phyloP scores from a whole-genome alignment of 2,797 vertebrate species.

The Heteromormyrus szaboi region DNA sequence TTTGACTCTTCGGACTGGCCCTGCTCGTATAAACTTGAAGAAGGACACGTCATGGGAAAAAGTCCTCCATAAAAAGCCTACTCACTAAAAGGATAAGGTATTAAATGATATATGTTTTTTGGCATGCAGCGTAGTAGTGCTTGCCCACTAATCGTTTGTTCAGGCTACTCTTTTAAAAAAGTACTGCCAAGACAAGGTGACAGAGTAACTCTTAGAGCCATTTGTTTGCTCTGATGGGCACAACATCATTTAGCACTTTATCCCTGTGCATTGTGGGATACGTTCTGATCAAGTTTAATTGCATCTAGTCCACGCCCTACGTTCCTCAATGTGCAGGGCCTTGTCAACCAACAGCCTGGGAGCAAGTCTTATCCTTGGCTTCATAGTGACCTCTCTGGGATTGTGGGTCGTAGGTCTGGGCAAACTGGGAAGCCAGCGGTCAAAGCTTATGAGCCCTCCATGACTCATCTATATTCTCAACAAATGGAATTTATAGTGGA shows the following conservation, averaged over 20 bases:
- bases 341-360: neutral
- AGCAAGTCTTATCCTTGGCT: neutral
- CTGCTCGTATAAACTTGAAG: neutral
- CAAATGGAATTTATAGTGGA: neutral
- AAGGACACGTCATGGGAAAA: neutral
- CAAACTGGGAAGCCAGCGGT: neutral
- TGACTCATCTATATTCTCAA: neutral
- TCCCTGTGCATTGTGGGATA: neutral
- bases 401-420: neutral
- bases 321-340: neutral
- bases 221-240: neutral
- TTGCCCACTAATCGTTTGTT: neutral
- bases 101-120: neutral
- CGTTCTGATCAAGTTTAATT: neutral
- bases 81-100: conserved; percentile 1
- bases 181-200: neutral
- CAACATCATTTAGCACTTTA: neutral
- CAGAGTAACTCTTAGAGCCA: neutral
- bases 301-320: neutral
- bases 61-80: neutral
- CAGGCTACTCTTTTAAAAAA: neutral
- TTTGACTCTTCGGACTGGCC: neutral
- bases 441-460: neutral
- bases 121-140: neutral
- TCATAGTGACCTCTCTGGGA: neutral